phyloP scores from a whole-genome alignment of 1,140 invertebrate genomes.

The Pogonus chalceus region DNA sequence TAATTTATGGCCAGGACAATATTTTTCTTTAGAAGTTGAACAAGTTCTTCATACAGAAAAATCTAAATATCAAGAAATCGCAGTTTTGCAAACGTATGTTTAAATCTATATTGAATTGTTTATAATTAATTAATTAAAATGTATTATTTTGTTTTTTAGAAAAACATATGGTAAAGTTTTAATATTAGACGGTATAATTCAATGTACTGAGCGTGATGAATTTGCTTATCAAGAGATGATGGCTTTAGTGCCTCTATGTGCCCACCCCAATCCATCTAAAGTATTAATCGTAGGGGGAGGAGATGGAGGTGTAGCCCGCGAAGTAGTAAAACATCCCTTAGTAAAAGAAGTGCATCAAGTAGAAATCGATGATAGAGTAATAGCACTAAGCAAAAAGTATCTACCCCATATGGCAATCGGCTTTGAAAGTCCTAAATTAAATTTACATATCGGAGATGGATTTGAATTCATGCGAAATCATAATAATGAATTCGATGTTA shows the following conservation, averaged over 20 bases:
- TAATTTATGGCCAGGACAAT: constrained; percentile 84
- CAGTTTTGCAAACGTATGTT: constrained; percentile 75
- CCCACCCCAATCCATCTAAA: constrained; percentile 82
- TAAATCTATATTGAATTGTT: background rate
- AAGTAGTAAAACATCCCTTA: constrained; percentile 84
- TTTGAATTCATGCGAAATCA: constrained; percentile 90
- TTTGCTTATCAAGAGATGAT: constrained; percentile 99
- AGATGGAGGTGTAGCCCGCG: constrained; percentile 91
- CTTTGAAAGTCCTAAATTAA: constrained; percentile 75
- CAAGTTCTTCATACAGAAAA: constrained; percentile 71
- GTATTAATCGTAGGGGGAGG: constrained; percentile 96
- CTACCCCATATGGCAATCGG: constrained; percentile 84
- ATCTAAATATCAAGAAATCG: constrained; percentile 83
- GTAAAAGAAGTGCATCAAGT: constrained; percentile 77
- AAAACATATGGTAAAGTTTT: constrained; percentile 80
- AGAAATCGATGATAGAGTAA: constrained; percentile 88
- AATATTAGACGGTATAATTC: constrained; percentile 92
- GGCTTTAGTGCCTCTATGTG: constrained; percentile 83
- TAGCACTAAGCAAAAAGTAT: constrained; percentile 85
- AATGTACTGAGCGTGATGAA: constrained; percentile 93
- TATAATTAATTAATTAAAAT: background rate
- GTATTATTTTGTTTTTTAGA: constrained; percentile 39
- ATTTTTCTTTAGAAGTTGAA: constrained; percentile 81
- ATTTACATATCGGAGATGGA: constrained; percentile 81
- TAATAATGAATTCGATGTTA: constrained; percentile 83